A percentile compares a stretch with the other conserved stretches of the same genome.
These are phyloP conservation scores for Laticauda laticaudata DNA, from an alignment of 2,113 vertebrate species.

Conservation along the genomic window DNA sequence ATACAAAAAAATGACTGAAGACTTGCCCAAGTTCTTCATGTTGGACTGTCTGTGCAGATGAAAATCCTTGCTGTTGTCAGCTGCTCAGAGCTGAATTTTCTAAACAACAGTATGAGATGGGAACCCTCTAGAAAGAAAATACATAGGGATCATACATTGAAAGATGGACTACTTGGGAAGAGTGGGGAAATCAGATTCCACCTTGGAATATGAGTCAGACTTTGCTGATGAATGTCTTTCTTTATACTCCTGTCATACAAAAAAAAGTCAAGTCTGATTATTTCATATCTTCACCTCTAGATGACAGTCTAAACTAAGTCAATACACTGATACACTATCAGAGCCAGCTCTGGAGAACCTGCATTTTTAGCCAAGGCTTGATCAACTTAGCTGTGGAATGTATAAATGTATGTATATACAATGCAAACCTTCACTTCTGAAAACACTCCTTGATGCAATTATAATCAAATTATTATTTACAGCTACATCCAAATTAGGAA, in stretches of 20 bases:
- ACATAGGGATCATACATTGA: neutral
- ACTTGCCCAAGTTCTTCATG: neutral
- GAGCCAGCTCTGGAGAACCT: neutral
- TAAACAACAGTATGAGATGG: neutral
- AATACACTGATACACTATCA: neutral
- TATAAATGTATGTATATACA: neutral
- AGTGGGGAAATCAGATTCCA: neutral
- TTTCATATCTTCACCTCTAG: neutral
- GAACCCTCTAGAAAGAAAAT: neutral
- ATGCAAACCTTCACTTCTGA: neutral
- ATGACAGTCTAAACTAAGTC: neutral
- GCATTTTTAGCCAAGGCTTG: neutral
- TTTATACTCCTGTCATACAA: neutral
- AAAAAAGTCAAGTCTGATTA: neutral
- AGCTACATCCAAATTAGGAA: neutral
- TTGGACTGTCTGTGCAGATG: neutral
- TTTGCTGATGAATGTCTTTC: neutral
- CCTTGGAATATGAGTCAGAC: too few species aligned
- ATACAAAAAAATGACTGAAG: neutral
- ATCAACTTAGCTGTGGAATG: neutral
- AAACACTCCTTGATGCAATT: neutral
- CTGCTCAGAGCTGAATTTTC: neutral
- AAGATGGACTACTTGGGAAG: neutral
- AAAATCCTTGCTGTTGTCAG: neutral
- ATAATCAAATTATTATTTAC: neutral